Evolutionary conservation across 1,140 invertebrate genomes (phyloP).

Genomic region (Drosophila repletoides): DNA sequence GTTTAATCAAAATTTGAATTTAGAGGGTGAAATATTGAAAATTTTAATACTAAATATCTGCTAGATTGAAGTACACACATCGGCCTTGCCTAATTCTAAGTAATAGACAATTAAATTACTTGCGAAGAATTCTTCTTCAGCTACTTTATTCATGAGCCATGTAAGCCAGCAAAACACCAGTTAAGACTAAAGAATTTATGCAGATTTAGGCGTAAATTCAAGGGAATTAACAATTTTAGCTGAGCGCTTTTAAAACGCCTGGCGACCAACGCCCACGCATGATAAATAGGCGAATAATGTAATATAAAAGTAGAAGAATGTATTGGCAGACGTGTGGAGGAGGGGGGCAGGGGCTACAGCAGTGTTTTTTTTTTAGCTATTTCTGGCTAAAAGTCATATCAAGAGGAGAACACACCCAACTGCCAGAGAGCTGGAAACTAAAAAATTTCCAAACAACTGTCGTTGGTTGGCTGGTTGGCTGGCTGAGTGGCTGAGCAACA

Average conservation of each 20-base stretch:
- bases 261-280: conserved; percentile 32
- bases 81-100: no score
- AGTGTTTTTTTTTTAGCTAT: neutral
- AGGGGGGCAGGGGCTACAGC: neutral
- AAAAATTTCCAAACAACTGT: neutral
- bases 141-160: neutral
- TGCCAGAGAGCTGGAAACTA: neutral
- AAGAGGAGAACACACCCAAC: conserved; percentile 22
- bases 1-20: no score
- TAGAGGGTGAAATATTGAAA: no score
- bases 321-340: conserved; percentile 26
- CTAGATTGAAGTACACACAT: no score
- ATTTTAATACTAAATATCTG: no score
- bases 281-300: conserved; percentile 25
- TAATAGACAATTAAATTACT: neutral
- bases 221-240: conserved; percentile 45
- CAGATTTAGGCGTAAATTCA: conserved; percentile 39
- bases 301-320: neutral
- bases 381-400: neutral
- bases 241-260: conserved; percentile 67
- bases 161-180: conserved; percentile 5
- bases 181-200: conserved; percentile 33
- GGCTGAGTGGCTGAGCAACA: conserved; percentile 30
- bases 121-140: conserved; percentile 3
- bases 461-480: no score